Evolutionary conservation across 2,888 invertebrate species (phyloP).

Genomic region (Branchipolynoe longqiensis): DNA sequence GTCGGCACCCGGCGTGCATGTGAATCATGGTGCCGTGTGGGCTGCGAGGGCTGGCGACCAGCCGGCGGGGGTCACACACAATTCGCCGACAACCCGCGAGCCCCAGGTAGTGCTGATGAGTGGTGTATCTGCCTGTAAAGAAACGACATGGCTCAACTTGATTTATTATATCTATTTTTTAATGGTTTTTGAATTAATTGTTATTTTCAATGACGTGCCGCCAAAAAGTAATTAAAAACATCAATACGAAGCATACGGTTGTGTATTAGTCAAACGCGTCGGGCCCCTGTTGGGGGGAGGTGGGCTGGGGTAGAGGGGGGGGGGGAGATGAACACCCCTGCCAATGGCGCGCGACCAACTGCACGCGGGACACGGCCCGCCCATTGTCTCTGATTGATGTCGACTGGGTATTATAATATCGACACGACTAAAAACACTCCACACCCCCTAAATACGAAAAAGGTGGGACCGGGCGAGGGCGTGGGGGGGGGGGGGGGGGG

Average conservation of each 20-base stretch:
- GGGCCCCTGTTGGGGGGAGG: neutral
- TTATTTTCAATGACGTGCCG: too few relatives aligned
- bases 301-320: neutral
- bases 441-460: neutral
- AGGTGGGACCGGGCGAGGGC: neutral
- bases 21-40: constrained; percentile 25
- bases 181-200: too few relatives aligned
- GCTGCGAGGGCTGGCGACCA: neutral
- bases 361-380: neutral
- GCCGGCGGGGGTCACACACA: too few relatives aligned
- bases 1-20: constrained; percentile 2
- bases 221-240: too few relatives aligned
- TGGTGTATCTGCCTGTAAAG: too few relatives aligned
- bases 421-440: constrained; percentile 7
- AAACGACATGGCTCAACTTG: too few relatives aligned
- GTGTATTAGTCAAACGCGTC: too few relatives aligned
- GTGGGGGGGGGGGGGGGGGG: constrained; percentile 25
- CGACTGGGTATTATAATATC: constrained; percentile 15
- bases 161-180: too few relatives aligned
- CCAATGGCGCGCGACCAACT: constrained; percentile 33
- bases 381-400: constrained; percentile 50
- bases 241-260: too few relatives aligned
- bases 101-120: too few relatives aligned
- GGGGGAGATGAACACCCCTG: neutral
- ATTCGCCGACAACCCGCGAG: too few relatives aligned